Evolutionary conservation across 1,140 invertebrate species (phyloP), one percentile per base, ranked within the genome.

Genomic region (Panagrolaimus sp.): DNA sequence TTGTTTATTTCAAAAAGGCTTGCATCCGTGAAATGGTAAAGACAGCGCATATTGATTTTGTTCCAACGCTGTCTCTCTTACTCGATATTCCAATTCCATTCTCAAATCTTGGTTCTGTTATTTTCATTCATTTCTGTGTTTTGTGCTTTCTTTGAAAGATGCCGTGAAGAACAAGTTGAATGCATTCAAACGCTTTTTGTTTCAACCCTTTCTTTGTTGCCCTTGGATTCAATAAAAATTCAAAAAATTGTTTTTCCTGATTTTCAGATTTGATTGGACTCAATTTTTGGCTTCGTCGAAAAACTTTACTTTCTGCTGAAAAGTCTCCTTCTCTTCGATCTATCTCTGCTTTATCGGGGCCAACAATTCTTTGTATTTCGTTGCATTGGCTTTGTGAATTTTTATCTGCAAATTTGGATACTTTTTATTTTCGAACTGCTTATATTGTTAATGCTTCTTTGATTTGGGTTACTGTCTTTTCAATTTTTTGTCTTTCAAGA

Each of bases 41-140:
- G 17, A 32, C 45, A 8, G n/a, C 21, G 7, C 90, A 96, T 86
- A 89, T 96, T 43, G 93, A 97, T 85, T 85, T 98, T 70, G 91
- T 94, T n/a, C 92, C 95, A 1, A 97, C 94, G 0, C 74, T 98
- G 10, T 88, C 91, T 8, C 85, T 91, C 2, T 88, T 95, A 28
- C 84, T 97, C 1, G 93, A 93, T 2, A 83, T 90, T 8, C 91
- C 94, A 0, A 91, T 97, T 71, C 95, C 95, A 1, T 96, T 91
- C 81, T 93, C 93, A 7, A 97, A 91, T 83, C 86, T 97, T 74
- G 95, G 95, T 0, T 87, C 88, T n/a, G 79, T 93, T 1, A 89
- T 94, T 73, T 6, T 88, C 90, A 14, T 77, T 88, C 68, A 87
- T 90, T 14, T 17, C 46, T 9, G n/a, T 17, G 9, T 26, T 63